Evolutionary conservation across 2,797 vertebrate genomes (phyloP).

Genomic region (Sebastes nivosus): DNA sequence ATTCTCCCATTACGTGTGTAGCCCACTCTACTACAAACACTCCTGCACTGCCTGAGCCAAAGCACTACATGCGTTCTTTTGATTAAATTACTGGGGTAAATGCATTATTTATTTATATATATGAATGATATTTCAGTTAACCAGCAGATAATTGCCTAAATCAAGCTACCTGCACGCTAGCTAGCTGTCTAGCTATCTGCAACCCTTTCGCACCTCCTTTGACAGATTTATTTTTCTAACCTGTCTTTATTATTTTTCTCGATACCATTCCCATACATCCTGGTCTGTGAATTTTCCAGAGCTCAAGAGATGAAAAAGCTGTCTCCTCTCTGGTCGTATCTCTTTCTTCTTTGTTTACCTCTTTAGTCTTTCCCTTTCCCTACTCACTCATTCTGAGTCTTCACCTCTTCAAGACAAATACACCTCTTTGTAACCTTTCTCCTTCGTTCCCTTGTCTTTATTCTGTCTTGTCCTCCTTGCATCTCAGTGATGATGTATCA

Average conservation of each 20-base stretch:
- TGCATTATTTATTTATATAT: not conserved
- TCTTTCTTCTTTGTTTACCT: slow-evolving; percentile 26
- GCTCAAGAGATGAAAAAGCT: slow-evolving; percentile 12
- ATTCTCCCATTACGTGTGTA: not conserved
- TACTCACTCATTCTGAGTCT: not conserved
- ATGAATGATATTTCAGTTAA: not conserved
- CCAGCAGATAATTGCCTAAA: not conserved
- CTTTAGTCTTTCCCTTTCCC: not conserved
- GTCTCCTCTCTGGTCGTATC: not conserved
- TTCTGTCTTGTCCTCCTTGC: slow-evolving; percentile 67
- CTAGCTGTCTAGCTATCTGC: too few species aligned
- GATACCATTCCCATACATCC: not conserved
- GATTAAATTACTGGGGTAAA: not conserved
- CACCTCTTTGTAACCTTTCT: slow-evolving; percentile 22
- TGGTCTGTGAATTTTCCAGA: not conserved
- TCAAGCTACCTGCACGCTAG: not conserved
- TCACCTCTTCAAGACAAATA: slow-evolving; percentile 20
- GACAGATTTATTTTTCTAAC: not conserved
- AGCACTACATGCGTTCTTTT: not conserved
- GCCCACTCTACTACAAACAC: not conserved
- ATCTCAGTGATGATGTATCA: slow-evolving; percentile 42
- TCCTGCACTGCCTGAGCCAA: not conserved
- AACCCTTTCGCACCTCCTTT: not conserved
- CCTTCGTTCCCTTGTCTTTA: slow-evolving; percentile 19
- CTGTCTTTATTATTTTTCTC: slow-evolving; percentile 53